Evolutionary conservation across 2,797 vertebrate genomes (phyloP).

Genomic region (Gadopsis marmoratus): DNA sequence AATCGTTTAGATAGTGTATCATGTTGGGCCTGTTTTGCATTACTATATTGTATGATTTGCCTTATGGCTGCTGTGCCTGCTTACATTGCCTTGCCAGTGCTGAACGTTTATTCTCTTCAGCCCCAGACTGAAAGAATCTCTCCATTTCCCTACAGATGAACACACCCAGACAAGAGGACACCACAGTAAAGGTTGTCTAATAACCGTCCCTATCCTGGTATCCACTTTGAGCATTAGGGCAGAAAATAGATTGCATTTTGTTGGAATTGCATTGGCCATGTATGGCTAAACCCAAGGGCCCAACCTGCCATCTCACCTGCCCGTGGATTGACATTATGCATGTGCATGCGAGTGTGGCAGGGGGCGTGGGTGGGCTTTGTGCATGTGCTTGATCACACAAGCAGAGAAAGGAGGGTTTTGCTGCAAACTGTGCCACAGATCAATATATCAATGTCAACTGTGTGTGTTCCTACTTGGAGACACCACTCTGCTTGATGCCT

Average conservation of each 20-base stretch:
- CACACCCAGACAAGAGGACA: slow-evolving; percentile 9
- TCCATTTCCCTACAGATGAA: slow-evolving; percentile 15
- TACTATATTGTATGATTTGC: background rate
- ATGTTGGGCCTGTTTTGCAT: background rate
- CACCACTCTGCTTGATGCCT: slow-evolving; percentile 36
- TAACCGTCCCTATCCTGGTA: slow-evolving; percentile 7
- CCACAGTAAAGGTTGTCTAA: slow-evolving; percentile 24
- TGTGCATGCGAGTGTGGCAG: slow-evolving; percentile 11
- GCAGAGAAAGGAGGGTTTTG: slow-evolving; percentile 30
- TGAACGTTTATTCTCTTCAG: background rate
- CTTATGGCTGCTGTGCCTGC: background rate
- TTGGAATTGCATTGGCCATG: slow-evolving; percentile 36
- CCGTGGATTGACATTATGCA: slow-evolving; percentile 32
- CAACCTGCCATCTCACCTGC: slow-evolving; percentile 39
- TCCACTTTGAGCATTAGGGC: slow-evolving; percentile 52
- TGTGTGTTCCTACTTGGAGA: slow-evolving; percentile 45
- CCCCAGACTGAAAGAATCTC: background rate
- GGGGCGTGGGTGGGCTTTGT: slow-evolving; percentile 28
- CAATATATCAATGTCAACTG: slow-evolving; percentile 62
- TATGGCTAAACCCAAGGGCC: slow-evolving; percentile 31
- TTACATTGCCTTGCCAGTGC: background rate
- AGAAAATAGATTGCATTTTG: slow-evolving; percentile 42
- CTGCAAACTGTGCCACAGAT: slow-evolving; percentile 56
- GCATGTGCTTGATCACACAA: slow-evolving; percentile 44
- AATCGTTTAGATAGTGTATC: background rate